Evolutionary conservation across 1,140 invertebrate species (phyloP), one percentile per base, ranked within the genome.

Genomic region (Drosophila obscura): DNA sequence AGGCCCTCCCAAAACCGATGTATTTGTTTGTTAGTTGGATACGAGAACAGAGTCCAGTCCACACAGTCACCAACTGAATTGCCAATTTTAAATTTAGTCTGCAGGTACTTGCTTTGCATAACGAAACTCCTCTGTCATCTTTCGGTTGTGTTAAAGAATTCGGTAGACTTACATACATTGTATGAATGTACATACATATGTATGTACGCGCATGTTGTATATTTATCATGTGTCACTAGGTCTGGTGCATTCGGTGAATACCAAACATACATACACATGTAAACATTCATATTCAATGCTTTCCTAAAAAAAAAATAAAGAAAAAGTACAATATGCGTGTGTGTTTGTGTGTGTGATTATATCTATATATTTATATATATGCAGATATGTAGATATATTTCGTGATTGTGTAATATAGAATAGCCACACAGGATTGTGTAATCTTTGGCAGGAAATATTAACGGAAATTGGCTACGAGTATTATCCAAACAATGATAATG

Each of bases 51-150:
- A 51, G 35, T 13, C 46, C 24, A 69, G 53, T 41, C 22, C 48
- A 13, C 13, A 15, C 8, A 50, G 22, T 48, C 35, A 52, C 46
- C 44, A 58, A 55, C 39, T 58, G 43, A 55, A 53, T 69, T 59
- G 52, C 35, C 31, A 48, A 67, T 71, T 78, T 78, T 68, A 62
- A 67, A 66, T 82, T 85, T 85, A 85, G 82, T 85, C 69, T 68
- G 55, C 75, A 63, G 71, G 66, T 62, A 87, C 64, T 65, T 44
- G 69, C 65, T 78, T 75, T 63, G 65, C 59, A 74, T 57, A 75
- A 67, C 74, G 64, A 59, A 77, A 53, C 76, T 75, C 62, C 35
- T 73, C 48, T 55, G 46, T 49, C 43, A 53, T 52, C 39, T 6
- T 56, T 71, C 64, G 56, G 39, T 72, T 64, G 56, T 50, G 63